Base-by-base conservation (phyloP, 2,797 vertebrate genomes). In the Heliangelus exortis region DNA sequence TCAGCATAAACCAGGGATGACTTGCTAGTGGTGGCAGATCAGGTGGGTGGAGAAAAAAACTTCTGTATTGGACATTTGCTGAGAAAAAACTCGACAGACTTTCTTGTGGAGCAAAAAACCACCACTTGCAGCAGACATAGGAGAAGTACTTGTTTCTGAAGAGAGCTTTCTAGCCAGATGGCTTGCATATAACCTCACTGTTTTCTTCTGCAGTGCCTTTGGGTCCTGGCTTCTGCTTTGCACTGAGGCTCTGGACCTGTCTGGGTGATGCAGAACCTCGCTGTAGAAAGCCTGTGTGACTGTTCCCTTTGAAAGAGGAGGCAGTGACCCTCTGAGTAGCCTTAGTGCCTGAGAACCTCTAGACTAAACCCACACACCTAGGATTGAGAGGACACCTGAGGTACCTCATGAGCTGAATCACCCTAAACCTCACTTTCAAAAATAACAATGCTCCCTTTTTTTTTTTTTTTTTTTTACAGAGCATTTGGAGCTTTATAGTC, bases 91-190 rank as follows among this genome's bases (percentile, higher is more conserved):
- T 62, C 26, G 23, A 50, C 53, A 54, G 7, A 26, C 25, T 29
- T 71, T 61, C 18, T 36, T 5, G 2, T 17, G 12, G 57, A 28
- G 54, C 39, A 57, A 34, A 79, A 17, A 10, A 8, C 29, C 29
- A 53, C 21, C 0, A 0, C 68, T 66, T 39, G 10, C 12, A 34
- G 39, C 57, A 22, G 13, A 8, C 1, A 0, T 4, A 78, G 22
- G 51, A 54, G 33, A 28, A 25, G 2, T 14, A 22, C n/a, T 17
- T 14, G 6, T 59, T 59, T 79, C 21, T 62, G n/a, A 34, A 36
- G 21, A 26, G 8, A 45, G 22, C 13, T 59, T 75, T 71, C 58
- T 6, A 74, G 21, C n/a, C n/a, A 34, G 29, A 7, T 33, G 20
- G 11, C 25, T 80, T 34, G 15, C 45, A 20, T 3, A 1, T 31